Base-by-base conservation (phyloP, 1,140 invertebrate genomes). In the Venturia canescens region DNA sequence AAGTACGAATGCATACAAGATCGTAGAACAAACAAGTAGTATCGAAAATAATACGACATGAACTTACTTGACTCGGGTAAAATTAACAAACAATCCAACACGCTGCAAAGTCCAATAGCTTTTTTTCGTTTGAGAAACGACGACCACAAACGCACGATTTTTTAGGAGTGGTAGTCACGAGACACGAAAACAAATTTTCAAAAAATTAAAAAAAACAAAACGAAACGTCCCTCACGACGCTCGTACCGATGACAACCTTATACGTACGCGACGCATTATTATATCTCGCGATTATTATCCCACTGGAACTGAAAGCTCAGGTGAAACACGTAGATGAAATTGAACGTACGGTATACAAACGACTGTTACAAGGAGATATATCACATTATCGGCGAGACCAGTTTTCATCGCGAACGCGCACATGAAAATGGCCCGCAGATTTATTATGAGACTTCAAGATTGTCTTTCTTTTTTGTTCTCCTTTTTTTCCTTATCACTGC, bases 341-440 rank as follows among this genome's bases (percentile, higher is more conserved):
- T 69, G 31, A 74, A 75, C 76, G 63, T 34, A 67, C 67, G 60
- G 63, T 71, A 70, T 57, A 80, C 74, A 79, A 86, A 84, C 44
- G 79, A 75, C 79, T 76, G 11, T 48, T 50, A 26, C 63, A 57
- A 80, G 76, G 21, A 57, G 18, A 57, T 57, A 57, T 82, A 71
- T 81, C 72, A 44, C 74, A 48, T 70, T 70, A 26, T 50, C 71
- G 80, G 79, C 76, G 80, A 76, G 72, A 86, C 83, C 80, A 86
- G 72, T 87, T 88, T 76, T 85, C 86, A 85, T 87, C 83, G 83
- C 78, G 80, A 67, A 44, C 38, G 66, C 71, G 78, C 60, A 86
- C 80, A 77, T 74, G 60, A 82, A 83, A 85, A 85, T 84, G 79
- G 78, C 71, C 80, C 69, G 74, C 80, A 78, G 79, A 69, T 34